Evolutionary conservation across 2,797 vertebrate genomes (phyloP).

Genomic region (Ciconia nigra): DNA sequence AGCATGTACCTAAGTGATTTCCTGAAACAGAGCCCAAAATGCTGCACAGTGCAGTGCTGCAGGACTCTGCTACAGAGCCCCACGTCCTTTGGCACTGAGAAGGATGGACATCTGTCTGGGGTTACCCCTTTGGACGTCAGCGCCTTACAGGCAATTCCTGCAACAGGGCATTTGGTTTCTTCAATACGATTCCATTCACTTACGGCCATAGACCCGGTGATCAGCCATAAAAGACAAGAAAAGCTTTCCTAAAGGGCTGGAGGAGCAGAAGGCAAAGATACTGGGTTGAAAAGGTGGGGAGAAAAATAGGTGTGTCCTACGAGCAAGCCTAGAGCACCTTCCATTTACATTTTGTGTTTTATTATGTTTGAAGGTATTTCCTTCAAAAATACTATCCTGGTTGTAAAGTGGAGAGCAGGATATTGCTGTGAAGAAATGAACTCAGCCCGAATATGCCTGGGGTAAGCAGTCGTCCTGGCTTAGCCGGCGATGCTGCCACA

Average conservation of each 20-base stretch:
- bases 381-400: neutral
- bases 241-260: neutral
- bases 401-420: neutral
- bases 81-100: neutral
- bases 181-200: rapidly evolving
- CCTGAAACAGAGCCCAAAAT: neutral
- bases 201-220: neutral
- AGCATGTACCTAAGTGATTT: neutral
- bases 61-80: neutral
- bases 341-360: neutral
- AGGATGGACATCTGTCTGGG: neutral
- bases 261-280: neutral
- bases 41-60: neutral
- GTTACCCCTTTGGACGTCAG: neutral
- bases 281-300: neutral
- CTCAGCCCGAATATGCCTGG: rapidly evolving
- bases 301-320: neutral
- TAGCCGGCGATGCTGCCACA: neutral
- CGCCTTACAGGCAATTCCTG: neutral
- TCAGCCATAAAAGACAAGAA: neutral
- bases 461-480: neutral
- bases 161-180: neutral
- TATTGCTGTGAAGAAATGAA: neutral
- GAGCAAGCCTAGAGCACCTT: neutral
- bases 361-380: neutral